Evolutionary conservation across 2,888 invertebrate species (phyloP).

Genomic region (Thecocarcelia acutangulata): DNA sequence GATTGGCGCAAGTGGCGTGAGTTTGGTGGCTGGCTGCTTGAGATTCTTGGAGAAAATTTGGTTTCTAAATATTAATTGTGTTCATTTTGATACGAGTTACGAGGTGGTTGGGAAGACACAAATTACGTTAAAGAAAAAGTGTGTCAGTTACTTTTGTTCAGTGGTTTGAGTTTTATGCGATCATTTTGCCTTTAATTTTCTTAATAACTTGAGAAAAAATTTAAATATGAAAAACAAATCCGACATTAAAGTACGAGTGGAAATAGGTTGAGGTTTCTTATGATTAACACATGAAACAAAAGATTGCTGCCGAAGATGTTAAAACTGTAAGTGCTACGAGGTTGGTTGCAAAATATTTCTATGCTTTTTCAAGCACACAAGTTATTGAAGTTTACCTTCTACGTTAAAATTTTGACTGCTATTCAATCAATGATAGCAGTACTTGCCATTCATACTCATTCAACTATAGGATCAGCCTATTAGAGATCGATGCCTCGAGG

Average conservation of each 20-base stretch:
- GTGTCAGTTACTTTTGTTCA: conserved; percentile 64
- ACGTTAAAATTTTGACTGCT: no score
- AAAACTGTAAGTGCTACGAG: background rate
- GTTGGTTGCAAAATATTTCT: background rate
- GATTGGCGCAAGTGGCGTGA: conserved; percentile 1
- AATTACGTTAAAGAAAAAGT: conserved; percentile 58
- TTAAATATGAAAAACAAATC: conserved; percentile 2
- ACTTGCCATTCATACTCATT: no score
- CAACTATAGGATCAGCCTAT: no score
- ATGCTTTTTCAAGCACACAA: no score
- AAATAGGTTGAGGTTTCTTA: conserved; percentile 68
- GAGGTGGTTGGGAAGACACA: conserved; percentile 4
- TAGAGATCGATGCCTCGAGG: no score
- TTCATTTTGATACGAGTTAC: conserved; percentile 38
- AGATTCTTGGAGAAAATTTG: conserved; percentile 31
- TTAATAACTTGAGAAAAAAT: conserved; percentile 43
- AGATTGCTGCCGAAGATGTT: background rate
- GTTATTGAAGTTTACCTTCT: no score
- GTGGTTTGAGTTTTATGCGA: conserved; percentile 38
- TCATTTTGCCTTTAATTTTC: conserved; percentile 23
- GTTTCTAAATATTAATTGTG: background rate
- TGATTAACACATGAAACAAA: background rate
- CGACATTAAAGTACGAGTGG: conserved; percentile 36
- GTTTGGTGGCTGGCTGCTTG: conserved; percentile 8
- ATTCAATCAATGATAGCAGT: no score